A percentile compares a stretch with the other conserved stretches of the same genome.
Conservation (phyloP, 2,797 vertebrate genomes). For the Channallabes apus region DNA sequence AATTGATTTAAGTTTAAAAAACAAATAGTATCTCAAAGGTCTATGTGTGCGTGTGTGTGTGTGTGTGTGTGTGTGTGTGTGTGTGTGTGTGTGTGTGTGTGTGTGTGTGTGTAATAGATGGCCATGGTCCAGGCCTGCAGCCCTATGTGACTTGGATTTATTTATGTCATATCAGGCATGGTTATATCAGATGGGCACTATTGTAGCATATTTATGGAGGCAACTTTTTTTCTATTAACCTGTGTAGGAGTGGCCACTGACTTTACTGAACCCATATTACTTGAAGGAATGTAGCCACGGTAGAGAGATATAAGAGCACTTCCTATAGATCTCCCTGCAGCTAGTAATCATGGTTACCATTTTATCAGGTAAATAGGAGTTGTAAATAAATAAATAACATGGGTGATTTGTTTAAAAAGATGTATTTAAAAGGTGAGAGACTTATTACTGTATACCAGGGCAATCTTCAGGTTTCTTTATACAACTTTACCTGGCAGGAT, state of each 20-base stretch:
- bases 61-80: slow-evolving; percentile 8
- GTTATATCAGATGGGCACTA: slow-evolving; percentile 50
- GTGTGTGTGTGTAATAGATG: slow-evolving; percentile 38
- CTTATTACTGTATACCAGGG: neutral
- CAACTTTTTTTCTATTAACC: slow-evolving; percentile 53
- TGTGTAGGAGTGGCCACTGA: slow-evolving; percentile 50
- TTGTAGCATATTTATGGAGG: slow-evolving; percentile 60
- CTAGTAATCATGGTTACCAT: slow-evolving; percentile 14
- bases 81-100: slow-evolving; percentile 18
- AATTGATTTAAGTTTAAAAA: slow-evolving; percentile 44
- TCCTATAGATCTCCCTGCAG: neutral
- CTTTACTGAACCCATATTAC: slow-evolving; percentile 32
- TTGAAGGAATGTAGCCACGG: slow-evolving; percentile 31
- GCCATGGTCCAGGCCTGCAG: slow-evolving; percentile 47
- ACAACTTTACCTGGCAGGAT: neutral
- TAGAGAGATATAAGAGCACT: slow-evolving; percentile 8
- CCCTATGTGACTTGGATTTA: slow-evolving; percentile 61
- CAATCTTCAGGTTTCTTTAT: slow-evolving; percentile 2
- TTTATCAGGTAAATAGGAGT: neutral
- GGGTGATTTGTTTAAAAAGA: slow-evolving; percentile 5
- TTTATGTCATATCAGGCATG: slow-evolving; percentile 57
- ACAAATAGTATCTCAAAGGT: slow-evolving; percentile 7
- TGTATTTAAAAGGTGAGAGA: neutral
- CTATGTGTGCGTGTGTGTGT: neutral
- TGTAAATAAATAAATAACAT: slow-evolving; percentile 6